phyloP scores from a whole-genome alignment of 1,140 invertebrate species.

The Drosophila subpulchrella region DNA sequence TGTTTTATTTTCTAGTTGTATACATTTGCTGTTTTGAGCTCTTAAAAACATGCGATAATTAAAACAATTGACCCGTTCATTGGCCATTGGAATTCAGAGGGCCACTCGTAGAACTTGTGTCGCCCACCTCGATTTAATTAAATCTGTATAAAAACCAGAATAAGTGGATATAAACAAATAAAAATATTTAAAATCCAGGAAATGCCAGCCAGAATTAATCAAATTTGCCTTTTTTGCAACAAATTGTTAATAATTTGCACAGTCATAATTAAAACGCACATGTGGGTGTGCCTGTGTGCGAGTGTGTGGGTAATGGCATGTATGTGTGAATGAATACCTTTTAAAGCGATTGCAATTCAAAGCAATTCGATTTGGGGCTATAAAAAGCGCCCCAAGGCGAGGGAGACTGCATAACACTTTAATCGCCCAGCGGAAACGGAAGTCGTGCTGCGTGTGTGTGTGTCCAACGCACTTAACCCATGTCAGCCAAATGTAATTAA shows the following conservation, averaged over 20 bases:
- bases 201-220: conserved; percentile 30
- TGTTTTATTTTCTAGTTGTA: background rate
- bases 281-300: background rate
- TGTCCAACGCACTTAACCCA: conserved; percentile 21
- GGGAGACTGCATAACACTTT: conserved; percentile 36
- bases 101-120: conserved; percentile 1
- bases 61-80: background rate
- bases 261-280: conserved; percentile 36
- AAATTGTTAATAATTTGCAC: conserved; percentile 43
- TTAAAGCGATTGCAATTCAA: conserved; percentile 73
- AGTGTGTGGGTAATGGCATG: conserved; percentile 10
- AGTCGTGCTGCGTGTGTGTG: conserved; percentile 12
- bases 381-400: conserved; percentile 34
- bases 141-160: conserved; percentile 10
- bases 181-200: background rate
- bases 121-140: conserved; percentile 8
- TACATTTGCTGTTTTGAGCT: background rate
- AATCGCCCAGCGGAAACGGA: conserved; percentile 34
- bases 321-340: conserved; percentile 13
- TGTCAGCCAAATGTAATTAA: conserved; percentile 62
- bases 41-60: background rate
- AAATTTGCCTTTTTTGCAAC: conserved; percentile 22
- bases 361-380: conserved; percentile 49
- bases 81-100: background rate
- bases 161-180: conserved; percentile 16